Evolutionary conservation across 2,888 invertebrate species (phyloP).

Genomic region (Pocota personata): DNA sequence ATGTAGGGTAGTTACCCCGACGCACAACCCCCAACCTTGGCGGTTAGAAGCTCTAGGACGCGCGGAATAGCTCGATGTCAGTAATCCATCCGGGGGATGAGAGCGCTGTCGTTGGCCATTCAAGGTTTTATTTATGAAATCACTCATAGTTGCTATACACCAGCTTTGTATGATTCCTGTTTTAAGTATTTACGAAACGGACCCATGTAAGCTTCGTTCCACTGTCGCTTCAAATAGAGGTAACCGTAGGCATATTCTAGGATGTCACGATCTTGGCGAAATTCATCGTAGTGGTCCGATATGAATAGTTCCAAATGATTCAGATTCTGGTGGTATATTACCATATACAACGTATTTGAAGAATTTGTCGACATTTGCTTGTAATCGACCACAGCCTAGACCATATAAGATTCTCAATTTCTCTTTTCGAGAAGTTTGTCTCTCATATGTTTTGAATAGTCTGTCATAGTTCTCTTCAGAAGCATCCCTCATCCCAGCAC

Average conservation of each 20-base stretch:
- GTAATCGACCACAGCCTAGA: neutral
- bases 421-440: neutral
- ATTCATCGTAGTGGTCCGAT: too few species aligned
- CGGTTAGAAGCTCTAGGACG: too few species aligned
- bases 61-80: too few species aligned
- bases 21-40: too few species aligned
- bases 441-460: constrained; percentile 85
- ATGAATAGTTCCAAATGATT: too few species aligned
- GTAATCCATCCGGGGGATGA: too few species aligned
- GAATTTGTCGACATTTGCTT: neutral
- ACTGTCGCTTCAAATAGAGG: neutral
- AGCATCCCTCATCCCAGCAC: constrained; percentile 88
- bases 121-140: constrained; percentile 34
- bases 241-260: neutral
- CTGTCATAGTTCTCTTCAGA: constrained; percentile 86
- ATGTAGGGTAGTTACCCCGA: too few species aligned
- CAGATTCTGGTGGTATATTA: neutral
- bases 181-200: neutral
- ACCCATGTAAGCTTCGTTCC: neutral
- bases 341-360: neutral
- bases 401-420: neutral
- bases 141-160: neutral
- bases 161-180: neutral
- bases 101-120: too few species aligned
- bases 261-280: too few species aligned